These are phyloP conservation scores for Rhadina sibilatrix DNA, from an alignment of 2,113 vertebrate species.

Conservation along the genomic window DNA sequence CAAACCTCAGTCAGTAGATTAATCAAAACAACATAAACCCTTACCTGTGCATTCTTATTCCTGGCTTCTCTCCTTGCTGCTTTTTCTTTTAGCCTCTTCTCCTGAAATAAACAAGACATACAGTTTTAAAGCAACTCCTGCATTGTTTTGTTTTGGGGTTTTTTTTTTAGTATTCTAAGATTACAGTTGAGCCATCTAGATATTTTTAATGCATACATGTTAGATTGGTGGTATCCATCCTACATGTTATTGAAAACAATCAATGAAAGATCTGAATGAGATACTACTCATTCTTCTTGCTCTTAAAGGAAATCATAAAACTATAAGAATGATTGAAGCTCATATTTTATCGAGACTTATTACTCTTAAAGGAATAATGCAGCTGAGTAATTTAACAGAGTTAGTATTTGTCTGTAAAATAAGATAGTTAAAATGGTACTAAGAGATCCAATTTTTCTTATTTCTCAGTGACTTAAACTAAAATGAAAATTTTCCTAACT, in stretches of 20 bases:
- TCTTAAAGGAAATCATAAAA: neutral
- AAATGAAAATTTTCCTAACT: neutral
- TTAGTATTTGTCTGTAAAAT: neutral
- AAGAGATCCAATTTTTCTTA: neutral
- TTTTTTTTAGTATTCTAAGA: neutral
- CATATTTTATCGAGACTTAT: neutral
- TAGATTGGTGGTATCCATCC: neutral
- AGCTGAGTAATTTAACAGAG: neutral
- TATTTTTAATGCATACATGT: neutral
- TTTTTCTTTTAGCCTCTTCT: constrained; percentile 84
- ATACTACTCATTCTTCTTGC: neutral
- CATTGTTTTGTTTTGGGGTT: too few species aligned
- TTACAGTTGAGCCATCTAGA: neutral
- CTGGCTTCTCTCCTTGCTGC: constrained; percentile 79
- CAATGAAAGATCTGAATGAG: neutral
- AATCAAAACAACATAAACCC: constrained; percentile 10
- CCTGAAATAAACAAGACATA: constrained; percentile 68
- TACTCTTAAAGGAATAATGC: neutral
- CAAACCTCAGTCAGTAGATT: neutral
- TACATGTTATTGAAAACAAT: neutral
- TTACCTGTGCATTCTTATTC: constrained; percentile 75
- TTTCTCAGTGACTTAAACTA: neutral
- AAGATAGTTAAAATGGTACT: neutral
- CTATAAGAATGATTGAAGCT: neutral
- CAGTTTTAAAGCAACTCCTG: neutral